Evolutionary conservation across 2,797 vertebrate genomes (phyloP).

Genomic region (Babyrousa celebensis): DNA sequence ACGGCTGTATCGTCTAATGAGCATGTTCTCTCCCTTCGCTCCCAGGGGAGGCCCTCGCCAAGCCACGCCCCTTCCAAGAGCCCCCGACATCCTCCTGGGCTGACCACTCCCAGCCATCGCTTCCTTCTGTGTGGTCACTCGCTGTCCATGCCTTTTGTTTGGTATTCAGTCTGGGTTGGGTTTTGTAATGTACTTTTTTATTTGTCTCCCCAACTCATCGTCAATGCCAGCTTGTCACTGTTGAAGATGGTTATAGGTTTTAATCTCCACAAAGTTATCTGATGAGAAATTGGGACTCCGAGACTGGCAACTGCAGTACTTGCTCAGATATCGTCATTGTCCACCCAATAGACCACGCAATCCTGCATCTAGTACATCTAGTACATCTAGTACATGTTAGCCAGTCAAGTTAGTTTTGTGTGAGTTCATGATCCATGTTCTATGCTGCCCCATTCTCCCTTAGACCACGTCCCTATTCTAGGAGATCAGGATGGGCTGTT

Average conservation of each 20-base stretch:
- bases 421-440: not conserved
- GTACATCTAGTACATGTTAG: not conserved
- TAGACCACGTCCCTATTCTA: not conserved
- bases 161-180: not conserved
- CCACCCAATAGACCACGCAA: not conserved
- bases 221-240: not conserved
- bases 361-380: not conserved
- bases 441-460: not conserved
- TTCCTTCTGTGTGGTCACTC: not conserved
- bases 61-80: not conserved
- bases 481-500: not conserved
- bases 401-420: not conserved
- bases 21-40: not conserved
- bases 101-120: not conserved
- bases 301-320: not conserved
- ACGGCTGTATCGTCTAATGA: not conserved
- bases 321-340: not conserved
- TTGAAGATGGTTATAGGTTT: not conserved
- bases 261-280: not conserved
- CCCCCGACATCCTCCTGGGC: not conserved
- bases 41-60: not conserved
- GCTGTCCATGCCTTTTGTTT: not conserved
- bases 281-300: conserved; percentile 27
- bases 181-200: conserved; percentile 10
- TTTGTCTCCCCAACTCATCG: not conserved